These are phyloP conservation scores for Petrocephalus microphthalmus DNA, from an alignment of 2,113 vertebrate genomes.

Conservation along the genomic window DNA sequence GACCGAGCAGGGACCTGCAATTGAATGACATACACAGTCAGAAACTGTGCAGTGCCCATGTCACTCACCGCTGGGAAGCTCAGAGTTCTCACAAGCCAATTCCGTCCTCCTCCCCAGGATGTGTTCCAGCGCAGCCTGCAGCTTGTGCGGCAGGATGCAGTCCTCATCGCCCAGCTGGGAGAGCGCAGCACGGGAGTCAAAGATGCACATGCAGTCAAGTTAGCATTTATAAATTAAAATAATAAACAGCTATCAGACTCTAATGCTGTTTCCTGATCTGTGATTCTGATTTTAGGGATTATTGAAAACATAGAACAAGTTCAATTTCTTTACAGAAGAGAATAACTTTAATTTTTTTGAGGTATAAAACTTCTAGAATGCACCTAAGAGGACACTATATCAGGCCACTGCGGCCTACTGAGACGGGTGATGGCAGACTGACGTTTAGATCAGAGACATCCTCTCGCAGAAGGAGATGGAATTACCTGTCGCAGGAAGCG, in stretches of 20 bases:
- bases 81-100: slow-evolving; percentile 73
- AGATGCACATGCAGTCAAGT: background rate
- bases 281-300: background rate
- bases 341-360: background rate
- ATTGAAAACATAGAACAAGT: background rate
- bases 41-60: background rate
- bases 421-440: background rate
- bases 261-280: background rate
- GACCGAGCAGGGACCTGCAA: background rate
- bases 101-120: slow-evolving; percentile 86
- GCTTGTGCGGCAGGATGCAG: slow-evolving; percentile 88
- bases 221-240: background rate
- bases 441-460: background rate
- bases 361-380: background rate
- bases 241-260: background rate
- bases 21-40: background rate
- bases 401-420: background rate
- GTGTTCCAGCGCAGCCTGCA: slow-evolving; percentile 83
- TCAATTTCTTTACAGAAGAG: background rate
- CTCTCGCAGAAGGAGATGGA: background rate
- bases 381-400: background rate
- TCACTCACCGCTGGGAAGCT: slow-evolving; percentile 58
- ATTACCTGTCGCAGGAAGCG: slow-evolving; percentile 78
- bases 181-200: background rate
- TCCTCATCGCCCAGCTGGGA: slow-evolving; percentile 89